Conservation (phyloP, 2,888 invertebrate genomes). For the Sinhomidia bicolor region DNA sequence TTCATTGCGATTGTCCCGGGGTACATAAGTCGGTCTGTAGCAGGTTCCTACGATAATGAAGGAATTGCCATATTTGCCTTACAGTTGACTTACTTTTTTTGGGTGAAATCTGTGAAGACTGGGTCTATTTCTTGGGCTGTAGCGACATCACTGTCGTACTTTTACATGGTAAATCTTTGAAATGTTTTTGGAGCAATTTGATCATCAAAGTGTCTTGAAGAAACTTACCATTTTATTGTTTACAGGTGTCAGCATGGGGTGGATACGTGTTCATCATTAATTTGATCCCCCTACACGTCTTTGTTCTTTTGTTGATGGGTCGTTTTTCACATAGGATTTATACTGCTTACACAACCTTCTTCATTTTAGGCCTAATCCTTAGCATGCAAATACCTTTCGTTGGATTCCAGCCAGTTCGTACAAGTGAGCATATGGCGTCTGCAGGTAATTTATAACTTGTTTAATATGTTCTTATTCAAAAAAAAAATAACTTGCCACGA, state of each 20-base stretch:
- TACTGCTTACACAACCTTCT: constrained; percentile 98
- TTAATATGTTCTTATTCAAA: no score
- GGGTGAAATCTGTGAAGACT: constrained; percentile 97
- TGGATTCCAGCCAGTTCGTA: constrained; percentile 99
- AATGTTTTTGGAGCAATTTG: no score
- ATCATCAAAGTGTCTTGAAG: no score
- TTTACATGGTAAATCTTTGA: constrained; percentile 98
- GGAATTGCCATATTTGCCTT: constrained; percentile 99
- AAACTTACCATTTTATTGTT: no score
- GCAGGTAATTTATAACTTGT: constrained; percentile 85
- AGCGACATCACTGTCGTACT: constrained; percentile 96
- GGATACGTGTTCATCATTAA: constrained; percentile 99
- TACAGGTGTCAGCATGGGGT: constrained; percentile 98
- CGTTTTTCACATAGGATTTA: constrained; percentile 95
- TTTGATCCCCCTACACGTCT: constrained; percentile 98
- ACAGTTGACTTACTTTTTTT: constrained; percentile 98
- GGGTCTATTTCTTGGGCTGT: constrained; percentile 99
- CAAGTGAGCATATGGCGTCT: constrained; percentile 99
- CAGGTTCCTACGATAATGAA: constrained; percentile 99
- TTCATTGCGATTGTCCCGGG: constrained; percentile 99
- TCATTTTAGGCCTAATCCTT: constrained; percentile 95
- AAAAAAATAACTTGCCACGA: neutral
- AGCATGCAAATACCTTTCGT: constrained; percentile 99
- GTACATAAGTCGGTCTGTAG: constrained; percentile 99
- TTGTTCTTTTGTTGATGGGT: constrained; percentile 96